A percentile compares a stretch with the other conserved stretches of the same genome.
Evolutionary conservation across 2,888 invertebrate species (phyloP).

Genomic region (Vanessa cardui): DNA sequence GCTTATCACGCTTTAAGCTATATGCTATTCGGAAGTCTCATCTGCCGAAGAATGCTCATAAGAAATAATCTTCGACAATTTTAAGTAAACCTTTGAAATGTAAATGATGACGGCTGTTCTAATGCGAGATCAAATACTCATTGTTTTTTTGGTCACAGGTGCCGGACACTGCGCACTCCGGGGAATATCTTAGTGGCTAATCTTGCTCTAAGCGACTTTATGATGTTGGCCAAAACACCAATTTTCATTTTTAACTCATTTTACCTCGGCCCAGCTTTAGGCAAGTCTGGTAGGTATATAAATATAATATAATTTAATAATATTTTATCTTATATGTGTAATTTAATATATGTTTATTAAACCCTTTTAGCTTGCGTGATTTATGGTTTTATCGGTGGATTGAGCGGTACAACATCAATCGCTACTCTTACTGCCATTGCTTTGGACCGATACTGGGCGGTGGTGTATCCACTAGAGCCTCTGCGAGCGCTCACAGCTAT

Average conservation of each 20-base stretch:
- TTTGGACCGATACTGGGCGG: conserved; percentile 91
- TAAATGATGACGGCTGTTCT: background rate
- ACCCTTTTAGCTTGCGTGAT: conserved; percentile 86
- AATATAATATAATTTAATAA: background rate
- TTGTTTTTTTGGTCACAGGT: conserved; percentile 69
- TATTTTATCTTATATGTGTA: background rate
- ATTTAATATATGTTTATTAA: conserved; percentile 9
- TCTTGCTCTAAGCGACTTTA: conserved; percentile 88
- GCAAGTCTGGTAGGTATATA: conserved; percentile 84
- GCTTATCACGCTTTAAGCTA: too few relatives aligned
- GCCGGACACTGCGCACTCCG: conserved; percentile 87
- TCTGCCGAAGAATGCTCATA: too few relatives aligned
- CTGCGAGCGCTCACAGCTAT: conserved; percentile 84
- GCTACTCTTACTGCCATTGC: conserved; percentile 91
- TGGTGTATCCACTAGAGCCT: conserved; percentile 89
- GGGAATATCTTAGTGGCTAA: conserved; percentile 89
- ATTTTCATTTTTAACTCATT: conserved; percentile 89
- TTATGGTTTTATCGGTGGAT: conserved; percentile 91
- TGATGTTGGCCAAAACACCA: conserved; percentile 88
- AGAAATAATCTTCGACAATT: too few relatives aligned
- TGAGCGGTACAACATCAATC: conserved; percentile 92
- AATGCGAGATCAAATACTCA: background rate
- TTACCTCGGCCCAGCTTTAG: conserved; percentile 87
- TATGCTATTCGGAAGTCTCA: too few relatives aligned
- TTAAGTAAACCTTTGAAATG: too few relatives aligned